A percentile compares a stretch with the other conserved stretches of the same genome.
Conservation (phyloP, 2,888 invertebrate species). For the Neocrepidodera transversa region DNA sequence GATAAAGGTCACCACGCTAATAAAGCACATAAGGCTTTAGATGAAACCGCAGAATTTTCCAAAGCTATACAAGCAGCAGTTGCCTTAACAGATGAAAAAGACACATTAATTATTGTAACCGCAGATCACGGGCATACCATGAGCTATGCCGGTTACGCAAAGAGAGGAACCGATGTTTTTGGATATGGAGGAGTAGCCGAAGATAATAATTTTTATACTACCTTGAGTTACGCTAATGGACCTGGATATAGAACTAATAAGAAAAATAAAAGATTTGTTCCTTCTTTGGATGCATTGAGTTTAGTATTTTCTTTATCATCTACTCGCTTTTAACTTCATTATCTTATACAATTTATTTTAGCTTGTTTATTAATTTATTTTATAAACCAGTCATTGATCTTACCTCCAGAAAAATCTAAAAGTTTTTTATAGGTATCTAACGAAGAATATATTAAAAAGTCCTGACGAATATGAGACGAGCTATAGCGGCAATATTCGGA, state of each 20-base stretch:
- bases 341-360: too few relatives aligned
- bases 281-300: slow-evolving; percentile 61
- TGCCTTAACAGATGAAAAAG: slow-evolving; percentile 67
- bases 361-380: too few relatives aligned
- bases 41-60: slow-evolving; percentile 77
- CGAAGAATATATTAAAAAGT: too few relatives aligned
- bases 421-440: too few relatives aligned
- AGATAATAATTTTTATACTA: slow-evolving; percentile 70
- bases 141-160: slow-evolving; percentile 77
- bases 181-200: slow-evolving; percentile 64
- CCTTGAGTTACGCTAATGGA: slow-evolving; percentile 78
- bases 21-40: slow-evolving; percentile 71
- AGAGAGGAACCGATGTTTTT: slow-evolving; percentile 67
- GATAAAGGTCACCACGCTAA: slow-evolving; percentile 80
- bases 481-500: too few relatives aligned
- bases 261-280: slow-evolving; percentile 65
- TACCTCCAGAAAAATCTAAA: too few relatives aligned
- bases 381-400: too few relatives aligned
- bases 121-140: slow-evolving; percentile 82
- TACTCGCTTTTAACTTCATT: too few relatives aligned
- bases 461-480: too few relatives aligned
- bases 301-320: too few relatives aligned
- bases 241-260: slow-evolving; percentile 64
- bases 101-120: slow-evolving; percentile 81
- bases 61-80: slow-evolving; percentile 66